These are phyloP conservation scores for Osmoderma eremita DNA, from an alignment of 2,888 invertebrate species.

Conservation along the genomic window DNA sequence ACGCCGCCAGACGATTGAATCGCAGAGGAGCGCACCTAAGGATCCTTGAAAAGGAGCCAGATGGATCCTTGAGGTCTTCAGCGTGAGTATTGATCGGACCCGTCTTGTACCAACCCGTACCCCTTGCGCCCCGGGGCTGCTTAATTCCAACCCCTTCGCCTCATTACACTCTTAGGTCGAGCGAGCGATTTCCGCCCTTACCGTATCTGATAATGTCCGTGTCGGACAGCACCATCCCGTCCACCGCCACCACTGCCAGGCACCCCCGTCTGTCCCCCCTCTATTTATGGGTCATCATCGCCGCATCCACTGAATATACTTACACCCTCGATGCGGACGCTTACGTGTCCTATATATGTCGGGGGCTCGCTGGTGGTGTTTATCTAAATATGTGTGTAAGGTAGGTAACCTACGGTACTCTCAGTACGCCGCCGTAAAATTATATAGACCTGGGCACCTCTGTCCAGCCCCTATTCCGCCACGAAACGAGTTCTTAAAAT, in stretches of 20 bases:
- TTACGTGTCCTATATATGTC: slow-evolving; percentile 31
- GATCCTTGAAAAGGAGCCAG: slow-evolving; percentile 52
- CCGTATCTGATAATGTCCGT: slow-evolving; percentile 59
- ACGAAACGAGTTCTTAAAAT: slow-evolving; percentile 32
- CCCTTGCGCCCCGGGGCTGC: slow-evolving; percentile 53
- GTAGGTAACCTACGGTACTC: slow-evolving; percentile 18
- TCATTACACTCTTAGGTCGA: slow-evolving; percentile 63
- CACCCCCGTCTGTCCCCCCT: slow-evolving; percentile 37
- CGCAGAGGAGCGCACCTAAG: slow-evolving; percentile 43
- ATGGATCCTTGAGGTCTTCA: slow-evolving; percentile 59
- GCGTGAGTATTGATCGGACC: slow-evolving; percentile 59
- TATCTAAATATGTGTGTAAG: slow-evolving; percentile 40
- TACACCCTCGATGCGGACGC: slow-evolving; percentile 38
- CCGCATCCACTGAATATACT: slow-evolving; percentile 43
- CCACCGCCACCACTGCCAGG: slow-evolving; percentile 24
- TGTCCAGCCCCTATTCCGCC: background rate
- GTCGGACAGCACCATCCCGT: slow-evolving; percentile 39
- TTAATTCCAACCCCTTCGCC: slow-evolving; percentile 62
- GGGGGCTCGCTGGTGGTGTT: slow-evolving; percentile 31
- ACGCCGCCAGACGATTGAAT: slow-evolving; percentile 30
- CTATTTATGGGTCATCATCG: slow-evolving; percentile 48
- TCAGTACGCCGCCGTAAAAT: slow-evolving; percentile 25
- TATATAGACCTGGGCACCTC: slow-evolving; percentile 31
- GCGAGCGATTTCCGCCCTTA: slow-evolving; percentile 61
- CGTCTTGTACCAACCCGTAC: slow-evolving; percentile 55